Evolutionary conservation across 1,140 invertebrate genomes (phyloP).

Genomic region (Kradibia gibbosae): DNA sequence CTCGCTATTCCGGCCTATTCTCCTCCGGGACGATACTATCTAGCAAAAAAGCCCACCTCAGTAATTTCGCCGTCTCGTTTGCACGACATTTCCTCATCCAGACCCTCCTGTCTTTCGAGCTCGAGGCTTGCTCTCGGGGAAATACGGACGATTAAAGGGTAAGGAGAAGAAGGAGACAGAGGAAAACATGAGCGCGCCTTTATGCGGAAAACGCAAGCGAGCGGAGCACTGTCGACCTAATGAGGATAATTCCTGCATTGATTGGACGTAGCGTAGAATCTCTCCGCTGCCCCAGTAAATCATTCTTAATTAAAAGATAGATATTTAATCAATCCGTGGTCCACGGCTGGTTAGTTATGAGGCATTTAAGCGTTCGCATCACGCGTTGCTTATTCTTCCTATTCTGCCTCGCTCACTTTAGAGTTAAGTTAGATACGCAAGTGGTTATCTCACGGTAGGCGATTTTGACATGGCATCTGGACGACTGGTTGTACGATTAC

Average conservation of each 20-base stretch:
- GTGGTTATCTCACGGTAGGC: slow-evolving; percentile 40
- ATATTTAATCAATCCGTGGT: slow-evolving; percentile 66
- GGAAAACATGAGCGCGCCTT: background rate
- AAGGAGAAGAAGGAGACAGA: background rate
- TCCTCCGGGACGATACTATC: background rate
- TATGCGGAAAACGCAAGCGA: background rate
- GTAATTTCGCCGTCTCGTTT: slow-evolving; percentile 11
- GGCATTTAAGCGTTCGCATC: slow-evolving; percentile 57
- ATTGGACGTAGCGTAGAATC: slow-evolving; percentile 59
- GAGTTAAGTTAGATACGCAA: background rate
- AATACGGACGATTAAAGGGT: no score
- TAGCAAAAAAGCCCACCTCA: background rate
- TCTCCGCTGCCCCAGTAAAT: slow-evolving; percentile 60
- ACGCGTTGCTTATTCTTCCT: slow-evolving; percentile 42
- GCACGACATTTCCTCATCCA: background rate
- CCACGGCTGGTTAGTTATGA: slow-evolving; percentile 67
- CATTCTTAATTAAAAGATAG: slow-evolving; percentile 71
- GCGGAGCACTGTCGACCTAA: slow-evolving; percentile 59
- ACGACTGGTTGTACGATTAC: slow-evolving; percentile 10
- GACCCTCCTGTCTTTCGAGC: no score
- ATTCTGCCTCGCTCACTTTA: slow-evolving; percentile 21
- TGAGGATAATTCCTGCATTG: slow-evolving; percentile 72
- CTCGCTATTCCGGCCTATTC: background rate
- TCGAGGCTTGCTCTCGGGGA: no score
- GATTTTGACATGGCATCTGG: slow-evolving; percentile 34